These are phyloP conservation scores for Setophaga petechia DNA, from an alignment of 2,113 vertebrate genomes.

Conservation along the genomic window DNA sequence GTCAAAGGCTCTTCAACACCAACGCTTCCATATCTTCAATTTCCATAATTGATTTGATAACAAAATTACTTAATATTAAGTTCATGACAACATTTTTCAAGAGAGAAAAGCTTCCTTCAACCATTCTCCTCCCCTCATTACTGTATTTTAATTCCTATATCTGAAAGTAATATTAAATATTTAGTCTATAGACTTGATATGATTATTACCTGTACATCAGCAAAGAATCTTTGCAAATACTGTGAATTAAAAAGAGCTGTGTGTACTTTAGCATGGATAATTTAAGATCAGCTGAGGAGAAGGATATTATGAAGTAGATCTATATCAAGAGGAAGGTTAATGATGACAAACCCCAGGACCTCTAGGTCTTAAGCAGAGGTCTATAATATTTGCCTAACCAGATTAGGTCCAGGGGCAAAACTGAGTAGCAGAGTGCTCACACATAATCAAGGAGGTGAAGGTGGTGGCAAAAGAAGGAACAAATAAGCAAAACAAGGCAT, in stretches of 20 bases:
- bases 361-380: background rate
- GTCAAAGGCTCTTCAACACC: slow-evolving; percentile 22
- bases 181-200: background rate
- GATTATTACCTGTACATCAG: background rate
- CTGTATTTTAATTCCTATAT: background rate
- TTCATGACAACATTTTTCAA: background rate
- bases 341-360: background rate
- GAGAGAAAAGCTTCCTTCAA: background rate
- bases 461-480: background rate
- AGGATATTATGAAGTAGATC: background rate
- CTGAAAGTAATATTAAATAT: background rate
- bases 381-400: background rate
- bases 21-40: background rate
- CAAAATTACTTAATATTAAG: slow-evolving; percentile 1
- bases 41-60: slow-evolving; percentile 50
- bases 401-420: background rate
- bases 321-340: background rate
- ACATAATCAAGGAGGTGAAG: background rate
- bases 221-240: background rate
- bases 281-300: background rate
- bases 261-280: background rate
- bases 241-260: background rate
- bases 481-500: background rate
- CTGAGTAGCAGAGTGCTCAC: background rate
- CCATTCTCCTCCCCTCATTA: background rate